Base-by-base conservation (phyloP, 2,797 vertebrate species). In the Chelon labrosus region DNA sequence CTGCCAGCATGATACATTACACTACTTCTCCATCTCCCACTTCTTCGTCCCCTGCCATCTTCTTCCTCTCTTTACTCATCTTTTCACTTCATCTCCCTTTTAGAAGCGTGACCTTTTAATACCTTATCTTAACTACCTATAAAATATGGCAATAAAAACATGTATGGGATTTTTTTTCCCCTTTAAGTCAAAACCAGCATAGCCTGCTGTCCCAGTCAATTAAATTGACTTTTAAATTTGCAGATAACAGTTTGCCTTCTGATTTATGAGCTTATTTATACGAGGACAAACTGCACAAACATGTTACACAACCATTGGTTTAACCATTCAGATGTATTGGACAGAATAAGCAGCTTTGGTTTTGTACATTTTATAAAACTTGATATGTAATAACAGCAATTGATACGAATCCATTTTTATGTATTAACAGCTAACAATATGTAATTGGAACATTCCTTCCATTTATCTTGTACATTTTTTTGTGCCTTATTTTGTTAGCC, bases 1-100 rank as follows among this genome's bases (percentile, higher is more conserved):
- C 91, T 94, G 86, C 87, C 87, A 93, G 85, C 49, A 79, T 90
- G 89, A 93, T 93, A 47, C 87, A 93, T 92, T 90, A 88, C 85
- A 80, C 81, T 64, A 42, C 79, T 82, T 77, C 75, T 86, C 75
- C 59, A 70, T 82, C 87, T 79, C 64, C 65, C 56, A 73, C 77
- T 83, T 65, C 64, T 81, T 73, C 19, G 10, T 55, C 62, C 46
- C 62, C 46, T 41, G 1, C 46, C 44, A 38, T 13, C 22, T 58
- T 44, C 19, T 7, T 25, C 22, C 50, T 56, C 77, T 70, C 68
- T 41, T 13, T 13, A 10, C 8, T 41, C 10, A 10, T 73, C 27
- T 57, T 79, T 37, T 90, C 77, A 79, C 77, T 82, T 77, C 59
- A 76, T 76, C 63, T 78, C 77, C 59, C 65, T 83, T 80, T 81